Conservation (phyloP, 1,140 invertebrate genomes). For the Gonatopus flavifemur region DNA sequence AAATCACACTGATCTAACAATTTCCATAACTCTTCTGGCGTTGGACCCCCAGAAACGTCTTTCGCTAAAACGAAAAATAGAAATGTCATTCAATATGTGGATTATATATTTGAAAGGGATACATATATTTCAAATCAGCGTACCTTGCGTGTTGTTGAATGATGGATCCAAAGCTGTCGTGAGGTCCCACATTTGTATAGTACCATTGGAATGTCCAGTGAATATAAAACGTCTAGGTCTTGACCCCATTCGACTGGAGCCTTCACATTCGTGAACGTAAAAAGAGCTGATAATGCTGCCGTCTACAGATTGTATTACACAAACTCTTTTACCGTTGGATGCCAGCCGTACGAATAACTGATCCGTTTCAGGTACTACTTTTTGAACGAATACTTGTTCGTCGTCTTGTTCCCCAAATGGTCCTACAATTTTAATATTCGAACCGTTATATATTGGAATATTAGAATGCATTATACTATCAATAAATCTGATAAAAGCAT, state of each 20-base stretch:
- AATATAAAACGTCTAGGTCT: conserved; percentile 89
- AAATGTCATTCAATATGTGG: conserved; percentile 1
- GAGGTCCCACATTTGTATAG: conserved; percentile 98
- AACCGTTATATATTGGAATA: conserved; percentile 5
- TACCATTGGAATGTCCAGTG: conserved; percentile 92
- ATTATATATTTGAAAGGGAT: conserved; percentile 6
- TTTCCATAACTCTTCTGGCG: conserved; percentile 84
- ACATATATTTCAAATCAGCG: conserved; percentile 17
- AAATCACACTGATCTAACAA: conserved; percentile 93
- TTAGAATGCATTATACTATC: too few relatives aligned
- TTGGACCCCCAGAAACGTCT: conserved; percentile 77
- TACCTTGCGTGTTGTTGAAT: conserved; percentile 68
- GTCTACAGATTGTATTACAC: conserved; percentile 92
- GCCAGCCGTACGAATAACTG: conserved; percentile 91
- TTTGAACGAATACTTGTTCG: conserved; percentile 97
- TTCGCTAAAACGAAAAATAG: conserved; percentile 26
- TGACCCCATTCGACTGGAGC: conserved; percentile 88
- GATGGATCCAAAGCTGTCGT: conserved; percentile 89
- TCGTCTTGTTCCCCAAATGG: conserved; percentile 98
- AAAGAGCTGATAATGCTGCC: conserved; percentile 93
- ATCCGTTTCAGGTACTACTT: conserved; percentile 95
- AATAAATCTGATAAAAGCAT: too few relatives aligned
- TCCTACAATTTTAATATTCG: too few relatives aligned
- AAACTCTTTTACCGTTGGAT: conserved; percentile 95
- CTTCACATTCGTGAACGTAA: conserved; percentile 96